phyloP scores from a whole-genome alignment of 1,140 invertebrate species.

The Drosophila littoralis region DNA sequence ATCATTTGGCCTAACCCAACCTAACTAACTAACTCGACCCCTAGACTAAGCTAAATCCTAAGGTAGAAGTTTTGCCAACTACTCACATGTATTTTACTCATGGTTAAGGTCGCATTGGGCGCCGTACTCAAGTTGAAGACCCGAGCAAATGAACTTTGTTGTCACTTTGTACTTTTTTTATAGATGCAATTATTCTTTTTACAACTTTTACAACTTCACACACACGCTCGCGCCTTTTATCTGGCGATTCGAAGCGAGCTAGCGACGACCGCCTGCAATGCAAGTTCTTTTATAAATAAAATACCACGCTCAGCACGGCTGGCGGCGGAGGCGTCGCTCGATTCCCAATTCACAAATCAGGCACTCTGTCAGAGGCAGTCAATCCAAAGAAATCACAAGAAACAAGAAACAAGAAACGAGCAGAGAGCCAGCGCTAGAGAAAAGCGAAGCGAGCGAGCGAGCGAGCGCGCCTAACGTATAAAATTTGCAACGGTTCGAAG shows the following conservation, averaged over 20 bases:
- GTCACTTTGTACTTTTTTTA: slow-evolving; percentile 49
- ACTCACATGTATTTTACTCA: slow-evolving; percentile 76
- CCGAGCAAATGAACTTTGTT: slow-evolving; percentile 52
- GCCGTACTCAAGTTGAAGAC: slow-evolving; percentile 23
- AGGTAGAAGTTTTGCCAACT: neutral
- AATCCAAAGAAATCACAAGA: slow-evolving; percentile 65
- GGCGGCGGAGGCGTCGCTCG: slow-evolving; percentile 41
- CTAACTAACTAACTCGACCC: too few species aligned
- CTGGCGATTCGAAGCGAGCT: slow-evolving; percentile 33
- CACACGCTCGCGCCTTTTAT: slow-evolving; percentile 50
- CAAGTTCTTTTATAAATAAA: slow-evolving; percentile 83
- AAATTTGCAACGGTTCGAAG: slow-evolving; percentile 81
- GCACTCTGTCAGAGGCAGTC: slow-evolving; percentile 45
- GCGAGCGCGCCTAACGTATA: slow-evolving; percentile 13
- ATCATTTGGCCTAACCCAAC: too few species aligned
- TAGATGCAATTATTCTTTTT: slow-evolving; percentile 16
- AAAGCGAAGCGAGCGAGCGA: neutral
- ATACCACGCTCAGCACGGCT: slow-evolving; percentile 19
- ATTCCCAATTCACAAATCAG: slow-evolving; percentile 71
- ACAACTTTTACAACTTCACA: slow-evolving; percentile 43
- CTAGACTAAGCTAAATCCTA: too few species aligned
- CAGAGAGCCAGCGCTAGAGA: slow-evolving; percentile 41
- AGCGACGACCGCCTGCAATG: slow-evolving; percentile 73
- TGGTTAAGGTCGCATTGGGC: slow-evolving; percentile 37
- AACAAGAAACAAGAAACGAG: slow-evolving; percentile 42